Conservation (phyloP, 64 coral and sea anemone species). For the Acropora yongei region DNA sequence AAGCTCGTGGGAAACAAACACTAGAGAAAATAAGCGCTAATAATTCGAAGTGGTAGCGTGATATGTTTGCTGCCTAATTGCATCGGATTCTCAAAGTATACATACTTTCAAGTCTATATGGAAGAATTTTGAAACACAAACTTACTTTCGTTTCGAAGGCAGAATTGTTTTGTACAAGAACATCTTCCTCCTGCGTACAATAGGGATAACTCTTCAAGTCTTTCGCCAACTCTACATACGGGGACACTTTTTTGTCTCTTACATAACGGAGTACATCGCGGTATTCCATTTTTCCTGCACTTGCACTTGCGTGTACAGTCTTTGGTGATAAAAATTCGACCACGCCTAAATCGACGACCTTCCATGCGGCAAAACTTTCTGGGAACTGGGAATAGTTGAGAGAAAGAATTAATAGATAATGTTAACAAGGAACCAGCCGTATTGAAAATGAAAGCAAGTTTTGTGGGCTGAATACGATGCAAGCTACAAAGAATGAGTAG, state of each 20-base stretch:
- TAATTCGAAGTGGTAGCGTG: no score
- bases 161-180: constrained; percentile 26
- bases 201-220: background rate
- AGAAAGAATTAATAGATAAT: no score
- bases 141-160: background rate
- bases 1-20: no score
- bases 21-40: no score
- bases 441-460: background rate
- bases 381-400: constrained; percentile 10
- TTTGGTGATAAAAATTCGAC: constrained; percentile 45
- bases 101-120: no score
- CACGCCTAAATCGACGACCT: constrained; percentile 42
- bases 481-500: no score
- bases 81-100: no score
- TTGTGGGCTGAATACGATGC: background rate
- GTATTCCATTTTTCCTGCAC: constrained; percentile 43
- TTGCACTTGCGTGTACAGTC: constrained; percentile 55
- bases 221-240: constrained; percentile 18
- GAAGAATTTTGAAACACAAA: background rate
- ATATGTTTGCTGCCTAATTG: no score
- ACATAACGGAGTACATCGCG: constrained; percentile 41
- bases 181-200: constrained; percentile 56
- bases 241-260: constrained; percentile 5
- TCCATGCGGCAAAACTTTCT: constrained; percentile 20
- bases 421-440: no score